Conservation (phyloP, 1,140 invertebrate genomes). For the Apolygus lucorum region DNA sequence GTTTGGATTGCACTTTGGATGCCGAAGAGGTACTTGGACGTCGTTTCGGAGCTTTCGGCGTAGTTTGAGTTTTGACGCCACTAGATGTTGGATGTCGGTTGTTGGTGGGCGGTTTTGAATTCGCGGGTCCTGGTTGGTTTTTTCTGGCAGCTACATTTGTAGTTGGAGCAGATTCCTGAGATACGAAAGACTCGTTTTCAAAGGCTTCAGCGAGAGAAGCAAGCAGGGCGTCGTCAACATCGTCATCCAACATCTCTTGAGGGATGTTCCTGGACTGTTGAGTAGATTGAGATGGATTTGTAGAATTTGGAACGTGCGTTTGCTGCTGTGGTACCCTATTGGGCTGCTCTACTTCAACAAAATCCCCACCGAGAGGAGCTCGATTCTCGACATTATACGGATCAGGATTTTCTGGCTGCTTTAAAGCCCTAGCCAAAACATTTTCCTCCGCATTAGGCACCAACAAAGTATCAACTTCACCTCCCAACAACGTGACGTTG, state of each 20-base stretch:
- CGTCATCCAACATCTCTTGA: slow-evolving; percentile 22
- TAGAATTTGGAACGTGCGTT: not conserved
- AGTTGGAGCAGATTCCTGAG: no score
- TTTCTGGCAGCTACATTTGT: no score
- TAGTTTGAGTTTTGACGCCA: not conserved
- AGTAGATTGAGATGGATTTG: no score
- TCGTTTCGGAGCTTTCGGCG: not conserved
- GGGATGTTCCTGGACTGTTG: not conserved
- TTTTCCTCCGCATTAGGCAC: slow-evolving; percentile 51
- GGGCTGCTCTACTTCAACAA: not conserved
- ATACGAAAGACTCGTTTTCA: slow-evolving; percentile 11
- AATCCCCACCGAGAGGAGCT: not conserved
- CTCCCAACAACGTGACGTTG: slow-evolving; percentile 58
- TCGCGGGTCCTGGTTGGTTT: not conserved
- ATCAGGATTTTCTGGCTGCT: slow-evolving; percentile 34
- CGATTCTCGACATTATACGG: not conserved
- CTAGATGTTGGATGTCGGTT: no score
- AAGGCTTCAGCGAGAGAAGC: slow-evolving; percentile 18
- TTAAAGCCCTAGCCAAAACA: slow-evolving; percentile 50
- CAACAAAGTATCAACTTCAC: slow-evolving; percentile 58
- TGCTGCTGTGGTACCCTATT: not conserved
- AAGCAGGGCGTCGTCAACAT: slow-evolving; percentile 22
- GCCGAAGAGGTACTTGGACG: not conserved
- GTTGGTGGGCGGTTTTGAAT: not conserved
- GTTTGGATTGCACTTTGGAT: not conserved